Percentiles rank a stretch among this genome's conserved stretches.
These are phyloP conservation scores for Lamprotornis superbus DNA, from an alignment of 2,113 vertebrate genomes.

Conservation along the genomic window DNA sequence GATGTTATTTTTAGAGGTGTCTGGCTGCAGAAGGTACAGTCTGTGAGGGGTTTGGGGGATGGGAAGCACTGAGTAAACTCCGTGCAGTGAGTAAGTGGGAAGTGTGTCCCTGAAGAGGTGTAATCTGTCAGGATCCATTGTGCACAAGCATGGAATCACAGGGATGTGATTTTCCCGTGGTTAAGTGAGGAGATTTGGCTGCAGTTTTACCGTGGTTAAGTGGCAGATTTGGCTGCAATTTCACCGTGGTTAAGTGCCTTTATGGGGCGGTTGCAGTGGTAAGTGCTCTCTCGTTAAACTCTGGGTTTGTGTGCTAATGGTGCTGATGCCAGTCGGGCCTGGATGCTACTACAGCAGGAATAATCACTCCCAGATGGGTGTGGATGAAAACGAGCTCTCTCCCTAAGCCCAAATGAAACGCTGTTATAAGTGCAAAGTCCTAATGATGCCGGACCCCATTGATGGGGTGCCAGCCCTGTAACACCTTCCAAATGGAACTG, in stretches of 20 bases:
- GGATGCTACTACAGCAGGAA: background rate
- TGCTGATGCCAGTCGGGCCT: slow-evolving; percentile 18
- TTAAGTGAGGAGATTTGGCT: background rate
- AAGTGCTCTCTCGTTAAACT: background rate
- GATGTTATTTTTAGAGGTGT: slow-evolving; percentile 48
- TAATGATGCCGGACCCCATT: background rate
- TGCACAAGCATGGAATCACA: background rate
- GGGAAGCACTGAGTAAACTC: rapidly evolving
- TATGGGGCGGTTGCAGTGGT: background rate
- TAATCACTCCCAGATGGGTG: slow-evolving; percentile 47
- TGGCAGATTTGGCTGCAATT: background rate
- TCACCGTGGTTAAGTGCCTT: background rate
- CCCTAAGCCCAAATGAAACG: background rate
- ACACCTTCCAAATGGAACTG: background rate
- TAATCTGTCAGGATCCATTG: background rate
- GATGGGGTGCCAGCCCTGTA: background rate
- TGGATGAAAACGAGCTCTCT: background rate
- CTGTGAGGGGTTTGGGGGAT: background rate
- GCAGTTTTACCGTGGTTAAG: background rate
- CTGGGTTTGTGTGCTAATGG: background rate
- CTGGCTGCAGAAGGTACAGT: slow-evolving; percentile 4
- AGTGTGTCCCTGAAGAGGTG: background rate
- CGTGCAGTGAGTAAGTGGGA: background rate
- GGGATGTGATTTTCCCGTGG: background rate
- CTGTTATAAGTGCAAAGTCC: background rate